Percentiles rank a stretch among this genome's conserved stretches.
Conservation (phyloP, 2,888 invertebrate genomes). For the Dynastes hyllus region DNA sequence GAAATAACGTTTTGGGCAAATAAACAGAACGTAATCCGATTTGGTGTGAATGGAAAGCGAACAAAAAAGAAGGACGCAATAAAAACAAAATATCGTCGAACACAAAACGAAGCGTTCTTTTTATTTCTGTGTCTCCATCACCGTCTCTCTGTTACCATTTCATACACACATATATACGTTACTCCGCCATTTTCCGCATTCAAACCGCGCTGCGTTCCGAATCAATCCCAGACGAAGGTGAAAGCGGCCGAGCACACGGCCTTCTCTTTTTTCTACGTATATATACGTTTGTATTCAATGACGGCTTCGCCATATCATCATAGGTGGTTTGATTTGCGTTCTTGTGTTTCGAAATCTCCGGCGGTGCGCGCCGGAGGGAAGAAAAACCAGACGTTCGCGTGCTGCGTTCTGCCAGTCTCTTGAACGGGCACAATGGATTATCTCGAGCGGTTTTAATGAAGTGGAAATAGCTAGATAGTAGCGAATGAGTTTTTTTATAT, state of each 20-base stretch:
- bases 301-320: slow-evolving; percentile 17
- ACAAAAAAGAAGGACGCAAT: slow-evolving; percentile 5
- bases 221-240: slow-evolving; percentile 46
- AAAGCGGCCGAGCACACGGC: slow-evolving; percentile 39
- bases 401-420: slow-evolving; percentile 29
- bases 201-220: slow-evolving; percentile 36
- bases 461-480: slow-evolving; percentile 53
- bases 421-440: slow-evolving; percentile 50
- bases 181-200: slow-evolving; percentile 11
- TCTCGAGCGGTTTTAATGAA: slow-evolving; percentile 55
- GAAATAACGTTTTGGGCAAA: slow-evolving; percentile 12
- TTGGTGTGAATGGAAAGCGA: slow-evolving; percentile 26
- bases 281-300: slow-evolving; percentile 26
- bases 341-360: slow-evolving; percentile 29
- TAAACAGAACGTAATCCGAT: slow-evolving; percentile 36
- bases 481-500: slow-evolving; percentile 18
- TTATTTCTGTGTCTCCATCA: slow-evolving; percentile 12
- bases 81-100: slow-evolving; percentile 31
- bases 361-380: slow-evolving; percentile 8
- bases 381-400: slow-evolving; percentile 18
- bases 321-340: slow-evolving; percentile 20
- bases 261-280: not conserved
- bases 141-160: slow-evolving; percentile 25
- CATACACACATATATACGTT: not conserved
- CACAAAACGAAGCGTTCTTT: slow-evolving; percentile 28